phyloP scores from a whole-genome alignment of 2,888 invertebrate species.

The Phrixothrix hirtus region DNA sequence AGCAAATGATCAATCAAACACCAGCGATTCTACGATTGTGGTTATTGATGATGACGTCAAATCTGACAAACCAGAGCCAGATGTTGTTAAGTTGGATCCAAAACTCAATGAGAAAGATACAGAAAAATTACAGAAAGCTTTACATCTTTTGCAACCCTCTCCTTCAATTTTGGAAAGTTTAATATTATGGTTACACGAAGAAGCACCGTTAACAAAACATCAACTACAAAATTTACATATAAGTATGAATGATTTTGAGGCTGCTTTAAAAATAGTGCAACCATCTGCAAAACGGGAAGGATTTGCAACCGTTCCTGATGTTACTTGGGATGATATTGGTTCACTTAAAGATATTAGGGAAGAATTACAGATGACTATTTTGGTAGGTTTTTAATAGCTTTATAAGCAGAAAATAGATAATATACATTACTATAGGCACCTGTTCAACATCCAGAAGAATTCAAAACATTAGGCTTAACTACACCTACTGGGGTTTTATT shows the following conservation, averaged over 20 bases:
- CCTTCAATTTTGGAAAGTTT: constrained; percentile 60
- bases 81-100: background rate
- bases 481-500: constrained; percentile 88
- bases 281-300: constrained; percentile 96
- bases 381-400: constrained; percentile 58
- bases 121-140: constrained; percentile 22
- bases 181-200: constrained; percentile 67
- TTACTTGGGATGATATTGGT: constrained; percentile 96
- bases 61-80: constrained; percentile 35
- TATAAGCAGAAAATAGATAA: background rate
- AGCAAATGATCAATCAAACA: constrained; percentile 55
- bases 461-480: constrained; percentile 76
- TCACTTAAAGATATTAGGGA: constrained; percentile 85
- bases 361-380: constrained; percentile 86
- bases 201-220: constrained; percentile 64
- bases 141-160: constrained; percentile 16
- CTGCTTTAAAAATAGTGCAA: constrained; percentile 80
- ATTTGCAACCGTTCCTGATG: constrained; percentile 95
- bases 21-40: constrained; percentile 45
- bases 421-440: constrained; percentile 71
- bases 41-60: constrained; percentile 38
- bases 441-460: constrained; percentile 81
- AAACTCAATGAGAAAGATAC: constrained; percentile 13
- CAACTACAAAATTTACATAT: constrained; percentile 70
- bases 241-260: constrained; percentile 74